phyloP scores from a whole-genome alignment of 2,888 invertebrate species.

The Norana najaformis region DNA sequence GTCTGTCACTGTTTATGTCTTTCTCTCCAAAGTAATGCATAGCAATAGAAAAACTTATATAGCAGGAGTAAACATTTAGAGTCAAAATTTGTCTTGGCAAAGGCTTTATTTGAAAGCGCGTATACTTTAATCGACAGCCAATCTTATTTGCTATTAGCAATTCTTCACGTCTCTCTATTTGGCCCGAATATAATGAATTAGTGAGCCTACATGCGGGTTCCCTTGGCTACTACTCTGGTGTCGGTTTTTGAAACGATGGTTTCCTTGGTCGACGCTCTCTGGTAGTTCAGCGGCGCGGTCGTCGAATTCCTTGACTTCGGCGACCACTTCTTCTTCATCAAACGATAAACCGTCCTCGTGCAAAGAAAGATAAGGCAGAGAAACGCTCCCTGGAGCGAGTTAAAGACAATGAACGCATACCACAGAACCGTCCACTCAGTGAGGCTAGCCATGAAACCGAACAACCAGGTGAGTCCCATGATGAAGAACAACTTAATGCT shows the following conservation, averaged over 20 bases:
- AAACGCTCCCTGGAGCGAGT: constrained; percentile 68
- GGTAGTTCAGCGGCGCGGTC: neutral
- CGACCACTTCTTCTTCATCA: constrained; percentile 31
- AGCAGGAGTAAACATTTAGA: no score
- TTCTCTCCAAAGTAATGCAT: no score
- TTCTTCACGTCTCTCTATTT: neutral
- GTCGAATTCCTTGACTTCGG: neutral
- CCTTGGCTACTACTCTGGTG: neutral
- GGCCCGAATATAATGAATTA: no score
- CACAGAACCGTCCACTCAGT: constrained; percentile 56
- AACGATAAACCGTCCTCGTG: constrained; percentile 49
- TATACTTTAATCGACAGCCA: no score
- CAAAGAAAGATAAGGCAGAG: constrained; percentile 61
- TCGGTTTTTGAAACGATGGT: neutral
- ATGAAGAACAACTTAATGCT: constrained; percentile 51
- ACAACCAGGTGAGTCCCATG: constrained; percentile 64
- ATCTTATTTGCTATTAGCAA: no score
- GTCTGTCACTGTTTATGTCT: no score
- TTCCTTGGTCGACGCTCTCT: neutral
- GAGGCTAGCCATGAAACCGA: constrained; percentile 62
- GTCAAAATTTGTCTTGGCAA: neutral
- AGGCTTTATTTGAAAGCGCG: neutral
- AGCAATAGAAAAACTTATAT: no score
- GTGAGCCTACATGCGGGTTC: neutral
- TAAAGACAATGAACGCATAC: constrained; percentile 64